Percentiles rank a stretch among this genome's conserved stretches.
Conservation (phyloP, 2,797 vertebrate species). For the Pelochelys cantorii region DNA sequence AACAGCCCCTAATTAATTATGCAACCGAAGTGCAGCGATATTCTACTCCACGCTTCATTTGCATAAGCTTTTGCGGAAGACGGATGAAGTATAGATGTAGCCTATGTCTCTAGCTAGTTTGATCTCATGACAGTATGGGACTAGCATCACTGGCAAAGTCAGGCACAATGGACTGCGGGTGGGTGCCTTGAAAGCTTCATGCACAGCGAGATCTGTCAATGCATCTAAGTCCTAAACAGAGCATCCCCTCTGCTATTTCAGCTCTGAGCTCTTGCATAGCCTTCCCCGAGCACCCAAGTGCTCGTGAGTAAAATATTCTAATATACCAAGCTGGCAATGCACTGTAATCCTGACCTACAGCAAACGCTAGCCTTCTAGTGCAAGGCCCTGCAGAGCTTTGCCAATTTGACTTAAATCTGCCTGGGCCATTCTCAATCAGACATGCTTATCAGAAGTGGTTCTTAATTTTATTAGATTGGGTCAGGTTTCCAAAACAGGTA, state of each 20-base stretch:
- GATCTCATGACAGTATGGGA: neutral
- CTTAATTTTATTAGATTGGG: fast-evolving
- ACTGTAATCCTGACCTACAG: neutral
- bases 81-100: too few relatives aligned
- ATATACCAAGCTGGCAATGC: neutral
- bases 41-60: too few relatives aligned
- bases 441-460: neutral
- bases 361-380: neutral
- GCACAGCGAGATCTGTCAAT: neutral
- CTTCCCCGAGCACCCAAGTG: neutral
- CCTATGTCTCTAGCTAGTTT: too few relatives aligned
- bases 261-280: neutral
- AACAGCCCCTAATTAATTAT: too few relatives aligned
- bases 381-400: neutral
- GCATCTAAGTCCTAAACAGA: neutral
- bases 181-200: neutral
- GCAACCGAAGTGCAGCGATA: too few relatives aligned
- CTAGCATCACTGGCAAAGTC: neutral
- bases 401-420: fast-evolving
- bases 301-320: neutral
- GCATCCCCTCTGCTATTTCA: too few relatives aligned
- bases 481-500: neutral
- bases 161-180: neutral
- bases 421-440: neutral
- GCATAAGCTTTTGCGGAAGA: too few relatives aligned